Evolutionary conservation across 2,113 vertebrate genomes (phyloP).

Genomic region (Paedocypris sp.): DNA sequence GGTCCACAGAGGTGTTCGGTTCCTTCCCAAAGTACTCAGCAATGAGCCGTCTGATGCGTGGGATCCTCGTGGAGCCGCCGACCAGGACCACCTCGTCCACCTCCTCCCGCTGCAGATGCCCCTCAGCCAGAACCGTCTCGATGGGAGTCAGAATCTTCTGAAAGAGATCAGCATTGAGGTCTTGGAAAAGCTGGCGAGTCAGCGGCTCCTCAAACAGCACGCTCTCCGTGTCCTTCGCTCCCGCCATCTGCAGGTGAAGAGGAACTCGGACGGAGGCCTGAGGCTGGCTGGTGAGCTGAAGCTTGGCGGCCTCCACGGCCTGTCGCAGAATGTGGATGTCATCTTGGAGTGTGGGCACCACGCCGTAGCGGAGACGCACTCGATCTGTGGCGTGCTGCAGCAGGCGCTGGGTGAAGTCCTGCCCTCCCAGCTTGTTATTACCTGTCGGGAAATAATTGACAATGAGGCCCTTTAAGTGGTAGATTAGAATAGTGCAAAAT

Average conservation of each 20-base stretch:
- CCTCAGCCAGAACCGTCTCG: conserved; percentile 75
- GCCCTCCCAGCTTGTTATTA: conserved; percentile 94
- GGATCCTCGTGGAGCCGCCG: conserved; percentile 91
- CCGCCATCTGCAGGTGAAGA: conserved; percentile 52
- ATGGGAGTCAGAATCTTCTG: conserved; percentile 87
- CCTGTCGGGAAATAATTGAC: conserved; percentile 68
- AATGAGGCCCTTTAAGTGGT: no score
- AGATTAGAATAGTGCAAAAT: no score
- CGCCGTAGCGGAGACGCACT: conserved; percentile 65
- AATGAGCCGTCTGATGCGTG: conserved; percentile 79
- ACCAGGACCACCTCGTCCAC: conserved; percentile 93
- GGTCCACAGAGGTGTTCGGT: conserved; percentile 89
- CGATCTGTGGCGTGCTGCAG: conserved; percentile 71
- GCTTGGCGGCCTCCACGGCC: conserved; percentile 80
- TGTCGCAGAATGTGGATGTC: conserved; percentile 84
- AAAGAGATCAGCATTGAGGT: conserved; percentile 85
- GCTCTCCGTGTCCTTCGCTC: background rate
- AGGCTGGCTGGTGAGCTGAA: conserved; percentile 75
- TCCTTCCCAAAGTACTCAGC: conserved; percentile 84
- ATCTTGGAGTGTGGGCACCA: conserved; percentile 70
- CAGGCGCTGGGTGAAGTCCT: conserved; percentile 92
- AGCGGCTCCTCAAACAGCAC: conserved; percentile 68
- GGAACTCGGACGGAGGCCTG: conserved; percentile 56
- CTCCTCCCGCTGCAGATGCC: conserved; percentile 68
- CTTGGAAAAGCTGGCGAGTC: conserved; percentile 76